Evolutionary conservation across 2,797 vertebrate genomes (phyloP), one percentile per base, ranked within the genome.

Genomic region (Columba guinea): DNA sequence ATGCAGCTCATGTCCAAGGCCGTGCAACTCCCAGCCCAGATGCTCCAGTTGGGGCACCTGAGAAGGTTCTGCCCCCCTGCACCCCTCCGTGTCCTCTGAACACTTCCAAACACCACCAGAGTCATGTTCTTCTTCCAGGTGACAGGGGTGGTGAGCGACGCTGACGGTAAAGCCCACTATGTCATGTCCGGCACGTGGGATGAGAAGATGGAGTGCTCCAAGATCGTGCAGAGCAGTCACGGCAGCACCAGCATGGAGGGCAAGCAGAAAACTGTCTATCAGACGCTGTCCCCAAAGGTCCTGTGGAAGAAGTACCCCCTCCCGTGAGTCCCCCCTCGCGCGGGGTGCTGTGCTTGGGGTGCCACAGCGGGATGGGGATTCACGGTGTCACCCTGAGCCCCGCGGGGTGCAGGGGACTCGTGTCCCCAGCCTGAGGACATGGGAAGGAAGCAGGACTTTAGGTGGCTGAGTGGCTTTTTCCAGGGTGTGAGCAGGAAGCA

Each of bases 151-250:
- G 98, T 98, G 86, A 98, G 95, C 0, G 98, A 98, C 0, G 95
- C 95, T 0, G 93, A 97, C 0, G 98, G 97, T 32, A 98, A 96
- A 91, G 98, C 98, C 14, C 98, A 98, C 67, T 98, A 98, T 0
- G 98, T 98, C 88, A 97, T 98, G 91, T 98, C 98, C 0, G 98
- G 98, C 91, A 98, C 98, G 0, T 98, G 98, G 98, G 98, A 98
- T 1, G 98, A 98, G 76, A 98, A 98, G 96, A 98, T 98, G 97
- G 98, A 98, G 63, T 98, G 97, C 65, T 96, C 98, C 73, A 98
- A 98, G 95, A 93, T 98, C 2, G 52, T 98, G n/a, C 98, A 98
- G 8, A 98, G 98, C 94, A 97, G 97, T 94, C 95, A 97, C 0
- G 97, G 97, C 75, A 97, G 97, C 95, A 96, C 94, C 79, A 96